Evolutionary conservation across 2,113 vertebrate species (phyloP), one percentile per base, ranked within the genome.

Genomic region (Gavia stellata): DNA sequence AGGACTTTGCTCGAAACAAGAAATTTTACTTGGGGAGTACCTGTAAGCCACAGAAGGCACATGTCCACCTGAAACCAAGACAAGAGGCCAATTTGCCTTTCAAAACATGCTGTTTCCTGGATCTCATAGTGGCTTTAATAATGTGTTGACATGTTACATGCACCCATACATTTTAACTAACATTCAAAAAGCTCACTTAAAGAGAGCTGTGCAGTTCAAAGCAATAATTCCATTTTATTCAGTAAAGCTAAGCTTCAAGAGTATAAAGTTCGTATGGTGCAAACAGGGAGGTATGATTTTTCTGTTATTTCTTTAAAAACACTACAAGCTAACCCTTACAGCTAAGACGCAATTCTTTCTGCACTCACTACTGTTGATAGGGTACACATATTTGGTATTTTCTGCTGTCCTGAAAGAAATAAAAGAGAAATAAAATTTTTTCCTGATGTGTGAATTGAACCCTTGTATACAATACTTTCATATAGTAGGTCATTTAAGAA

Each of bases 401-500:
- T 88, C 26, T 88, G 26, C 40, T 62, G 16, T 31, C 31, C 21
- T 75, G 71, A 91, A 88, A 68, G 42, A 77, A 88, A 47, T 68
- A 63, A 94, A 94, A 97, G 33, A 71, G 38, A 96, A 96, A 67
- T 70, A 4, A 62, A 80, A 42, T n/a, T 49, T n/a, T 49, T 84
- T 73, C 28, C 38, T 82, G 33, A 55, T 72, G 24, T 81, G 65
- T 90, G 33, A 17, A 61, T 86, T 72, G 40, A 34, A 53, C 36
- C 29, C 17, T 86, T 61, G 28, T 58, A 62, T 72, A 91, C 95
- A 94, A 91, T 50, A 61, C 49, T 94, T 92, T 91, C 38, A 33
- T 70, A 42, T 13, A 52, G 68, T 55, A 92, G 72, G 49, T 80
- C 62, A 86, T 96, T 97, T 96, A 95, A 92, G 50, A 87, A 96